Percentiles rank a stretch among this genome's conserved stretches.
phyloP scores from a whole-genome alignment of 2,113 vertebrate genomes.

The Cyprinodon variegatus region DNA sequence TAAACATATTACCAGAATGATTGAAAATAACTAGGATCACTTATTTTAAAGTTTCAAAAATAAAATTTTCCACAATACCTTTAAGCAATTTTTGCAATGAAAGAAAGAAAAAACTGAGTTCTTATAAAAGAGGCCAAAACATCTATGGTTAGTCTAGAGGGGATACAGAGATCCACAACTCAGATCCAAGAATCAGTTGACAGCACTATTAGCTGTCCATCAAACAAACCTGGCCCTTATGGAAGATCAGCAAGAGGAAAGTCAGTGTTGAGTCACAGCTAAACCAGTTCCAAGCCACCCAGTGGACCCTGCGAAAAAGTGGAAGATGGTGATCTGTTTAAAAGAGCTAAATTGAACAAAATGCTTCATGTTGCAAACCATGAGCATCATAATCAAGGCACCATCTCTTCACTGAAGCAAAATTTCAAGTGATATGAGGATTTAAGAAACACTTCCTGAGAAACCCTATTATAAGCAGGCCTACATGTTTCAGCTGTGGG shows the following conservation, averaged over 20 bases:
- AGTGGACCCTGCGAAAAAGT: background rate
- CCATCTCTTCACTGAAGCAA: no score
- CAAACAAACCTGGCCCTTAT: background rate
- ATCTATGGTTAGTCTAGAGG: background rate
- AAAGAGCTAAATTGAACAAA: background rate
- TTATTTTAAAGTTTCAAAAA: no score
- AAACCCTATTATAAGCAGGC: background rate
- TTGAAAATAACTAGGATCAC: no score
- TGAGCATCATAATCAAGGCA: background rate
- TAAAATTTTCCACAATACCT: no score
- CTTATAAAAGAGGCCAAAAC: constrained; percentile 21
- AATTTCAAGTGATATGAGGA: no score
- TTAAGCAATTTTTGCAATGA: constrained; percentile 17
- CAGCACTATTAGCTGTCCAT: background rate
- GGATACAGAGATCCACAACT: background rate
- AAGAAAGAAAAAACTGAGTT: constrained; percentile 59
- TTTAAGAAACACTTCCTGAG: no score
- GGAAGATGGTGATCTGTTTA: background rate
- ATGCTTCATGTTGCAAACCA: background rate
- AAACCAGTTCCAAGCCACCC: background rate
- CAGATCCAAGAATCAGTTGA: background rate
- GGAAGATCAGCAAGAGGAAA: background rate
- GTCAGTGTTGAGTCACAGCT: background rate
- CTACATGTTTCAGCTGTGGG: background rate
- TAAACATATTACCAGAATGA: no score